These are phyloP conservation scores for Microvelia longipes DNA, from an alignment of 1,140 invertebrate genomes.

Conservation along the genomic window DNA sequence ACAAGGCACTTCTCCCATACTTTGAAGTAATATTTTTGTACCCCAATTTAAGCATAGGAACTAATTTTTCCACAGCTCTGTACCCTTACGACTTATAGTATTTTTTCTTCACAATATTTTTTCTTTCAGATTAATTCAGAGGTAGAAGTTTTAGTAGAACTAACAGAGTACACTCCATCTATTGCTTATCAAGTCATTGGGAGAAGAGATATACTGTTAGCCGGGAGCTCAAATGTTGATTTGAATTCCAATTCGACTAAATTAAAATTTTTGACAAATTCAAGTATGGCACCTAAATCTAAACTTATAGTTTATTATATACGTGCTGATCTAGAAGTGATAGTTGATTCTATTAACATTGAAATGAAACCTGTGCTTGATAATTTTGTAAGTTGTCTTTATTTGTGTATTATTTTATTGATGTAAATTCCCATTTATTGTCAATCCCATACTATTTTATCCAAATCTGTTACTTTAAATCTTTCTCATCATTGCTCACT, in stretches of 20 bases:
- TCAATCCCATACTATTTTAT: too few species aligned
- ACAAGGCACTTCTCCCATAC: too few species aligned
- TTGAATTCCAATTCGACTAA: conserved; percentile 25
- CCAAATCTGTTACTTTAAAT: too few species aligned
- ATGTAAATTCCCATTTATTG: too few species aligned
- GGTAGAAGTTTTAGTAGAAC: conserved; percentile 63
- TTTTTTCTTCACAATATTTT: too few species aligned
- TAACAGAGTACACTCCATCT: conserved; percentile 60
- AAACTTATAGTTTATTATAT: conserved; percentile 65
- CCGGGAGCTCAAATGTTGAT: conserved; percentile 43
- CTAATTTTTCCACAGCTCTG: too few species aligned
- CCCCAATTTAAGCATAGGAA: too few species aligned
- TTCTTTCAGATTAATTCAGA: conserved; percentile 59
- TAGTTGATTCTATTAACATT: conserved; percentile 69
- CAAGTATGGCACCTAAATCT: conserved; percentile 68
- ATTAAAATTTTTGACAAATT: conserved; percentile 50
- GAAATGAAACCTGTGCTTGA: conserved; percentile 58
- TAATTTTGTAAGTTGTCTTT: conserved; percentile 46
- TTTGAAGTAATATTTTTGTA: too few species aligned
- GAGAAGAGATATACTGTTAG: conserved; percentile 64
- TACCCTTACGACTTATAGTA: too few species aligned
- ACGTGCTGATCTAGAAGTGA: conserved; percentile 54
- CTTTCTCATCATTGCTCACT: too few species aligned
- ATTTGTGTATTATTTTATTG: too few species aligned
- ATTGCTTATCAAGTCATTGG: conserved; percentile 72